These are phyloP conservation scores for Odontesthes bonariensis DNA, from an alignment of 2,113 vertebrate species.

Conservation along the genomic window DNA sequence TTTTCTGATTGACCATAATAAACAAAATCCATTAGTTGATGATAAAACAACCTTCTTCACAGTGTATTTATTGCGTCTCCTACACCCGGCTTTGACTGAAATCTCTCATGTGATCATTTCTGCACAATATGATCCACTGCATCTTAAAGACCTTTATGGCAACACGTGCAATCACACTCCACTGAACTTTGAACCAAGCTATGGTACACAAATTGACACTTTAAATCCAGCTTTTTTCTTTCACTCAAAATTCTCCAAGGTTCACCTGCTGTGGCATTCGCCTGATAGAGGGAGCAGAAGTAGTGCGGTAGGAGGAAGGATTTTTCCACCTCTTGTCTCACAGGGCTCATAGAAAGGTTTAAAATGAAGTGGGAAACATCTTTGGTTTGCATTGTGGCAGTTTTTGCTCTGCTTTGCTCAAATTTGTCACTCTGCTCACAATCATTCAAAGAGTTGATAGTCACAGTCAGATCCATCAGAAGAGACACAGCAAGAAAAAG, in stretches of 20 bases:
- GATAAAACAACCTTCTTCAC: background rate
- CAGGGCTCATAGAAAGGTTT: background rate
- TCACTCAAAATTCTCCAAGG: slow-evolving; percentile 25
- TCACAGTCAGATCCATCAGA: slow-evolving; percentile 5
- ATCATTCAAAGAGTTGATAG: slow-evolving; percentile 4
- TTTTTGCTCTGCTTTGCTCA: slow-evolving; percentile 41
- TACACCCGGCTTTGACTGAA: background rate
- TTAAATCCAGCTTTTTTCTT: background rate
- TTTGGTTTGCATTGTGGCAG: slow-evolving; percentile 8
- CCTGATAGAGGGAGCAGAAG: slow-evolving; percentile 1
- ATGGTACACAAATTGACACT: background rate
- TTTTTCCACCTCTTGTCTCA: background rate
- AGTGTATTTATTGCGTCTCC: background rate
- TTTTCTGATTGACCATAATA: background rate
- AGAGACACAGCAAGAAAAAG: slow-evolving; percentile 25
- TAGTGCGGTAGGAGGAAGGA: background rate
- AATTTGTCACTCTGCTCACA: slow-evolving; percentile 15
- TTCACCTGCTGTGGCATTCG: slow-evolving; percentile 17
- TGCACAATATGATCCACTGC: background rate
- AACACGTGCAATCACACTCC: slow-evolving; percentile 35
- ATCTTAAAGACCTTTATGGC: background rate
- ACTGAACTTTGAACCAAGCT: slow-evolving; percentile 45
- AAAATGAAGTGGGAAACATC: slow-evolving; percentile 27
- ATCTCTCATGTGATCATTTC: background rate
- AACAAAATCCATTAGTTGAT: no score